Conservation (phyloP, 2,113 vertebrate species). For the Cephalopholis sonnerati region DNA sequence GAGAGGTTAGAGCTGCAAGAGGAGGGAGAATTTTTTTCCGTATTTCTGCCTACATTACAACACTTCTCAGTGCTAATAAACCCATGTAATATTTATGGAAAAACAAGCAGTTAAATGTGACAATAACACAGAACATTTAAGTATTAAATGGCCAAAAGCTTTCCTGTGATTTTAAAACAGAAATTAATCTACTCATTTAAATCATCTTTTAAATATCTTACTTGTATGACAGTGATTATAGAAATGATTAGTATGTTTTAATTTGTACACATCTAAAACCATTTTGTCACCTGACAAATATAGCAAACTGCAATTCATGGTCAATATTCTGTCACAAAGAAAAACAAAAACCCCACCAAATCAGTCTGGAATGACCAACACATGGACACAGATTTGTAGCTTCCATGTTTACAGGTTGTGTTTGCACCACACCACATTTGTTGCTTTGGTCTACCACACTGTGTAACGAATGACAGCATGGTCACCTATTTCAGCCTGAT, state of each 20-base stretch:
- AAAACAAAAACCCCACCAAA: not conserved
- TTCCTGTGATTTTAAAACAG: not conserved
- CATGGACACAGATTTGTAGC: not conserved
- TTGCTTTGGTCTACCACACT: not conserved
- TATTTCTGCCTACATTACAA: too few relatives aligned
- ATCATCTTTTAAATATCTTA: not conserved
- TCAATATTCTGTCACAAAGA: not conserved
- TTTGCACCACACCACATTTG: not conserved
- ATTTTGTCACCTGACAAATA: not conserved
- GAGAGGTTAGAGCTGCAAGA: too few relatives aligned
- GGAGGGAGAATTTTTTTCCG: too few relatives aligned
- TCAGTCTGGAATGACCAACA: not conserved
- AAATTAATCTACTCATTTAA: not conserved
- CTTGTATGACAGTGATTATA: too few relatives aligned
- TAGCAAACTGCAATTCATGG: not conserved
- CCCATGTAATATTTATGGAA: not conserved
- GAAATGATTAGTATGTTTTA: not conserved
- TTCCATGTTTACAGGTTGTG: constrained; percentile 16
- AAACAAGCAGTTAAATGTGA: not conserved
- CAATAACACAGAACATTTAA: not conserved
- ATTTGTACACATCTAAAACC: not conserved
- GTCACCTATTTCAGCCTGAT: constrained; percentile 3
- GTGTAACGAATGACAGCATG: constrained; percentile 27
- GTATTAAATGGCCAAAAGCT: not conserved
- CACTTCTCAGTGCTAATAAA: not conserved